Conservation (phyloP, 2,888 invertebrate species). For the Villa cingulata region DNA sequence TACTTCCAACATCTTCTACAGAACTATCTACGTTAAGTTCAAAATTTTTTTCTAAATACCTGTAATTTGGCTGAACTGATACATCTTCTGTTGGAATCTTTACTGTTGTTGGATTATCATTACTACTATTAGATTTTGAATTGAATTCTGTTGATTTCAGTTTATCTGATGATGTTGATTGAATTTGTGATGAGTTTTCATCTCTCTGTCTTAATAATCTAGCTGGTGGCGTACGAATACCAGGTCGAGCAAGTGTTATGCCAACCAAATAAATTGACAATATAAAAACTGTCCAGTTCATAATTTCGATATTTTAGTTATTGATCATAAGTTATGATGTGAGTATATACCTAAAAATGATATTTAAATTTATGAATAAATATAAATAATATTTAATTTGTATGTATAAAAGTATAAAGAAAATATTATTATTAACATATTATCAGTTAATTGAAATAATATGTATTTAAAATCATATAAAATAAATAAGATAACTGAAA, state of each 20-base stretch:
- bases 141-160: background rate
- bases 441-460: too few species aligned
- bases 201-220: constrained; percentile 5
- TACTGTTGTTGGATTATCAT: constrained; percentile 2
- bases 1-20: background rate
- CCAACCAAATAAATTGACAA: background rate
- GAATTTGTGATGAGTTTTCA: background rate
- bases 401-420: too few species aligned
- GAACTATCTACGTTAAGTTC: background rate
- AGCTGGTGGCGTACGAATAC: constrained; percentile 11
- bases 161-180: background rate
- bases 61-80: constrained; percentile 8
- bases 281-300: too few species aligned
- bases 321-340: too few species aligned
- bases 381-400: too few species aligned
- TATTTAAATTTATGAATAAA: too few species aligned
- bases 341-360: too few species aligned
- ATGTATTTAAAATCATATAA: too few species aligned
- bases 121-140: background rate
- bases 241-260: constrained; percentile 1
- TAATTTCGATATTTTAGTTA: too few species aligned
- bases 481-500: too few species aligned
- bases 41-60: constrained; percentile 11
- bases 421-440: too few species aligned
- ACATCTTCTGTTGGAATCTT: background rate